Evolutionary conservation across 2,113 vertebrate genomes (phyloP).

Genomic region (Salminus brasiliensis): DNA sequence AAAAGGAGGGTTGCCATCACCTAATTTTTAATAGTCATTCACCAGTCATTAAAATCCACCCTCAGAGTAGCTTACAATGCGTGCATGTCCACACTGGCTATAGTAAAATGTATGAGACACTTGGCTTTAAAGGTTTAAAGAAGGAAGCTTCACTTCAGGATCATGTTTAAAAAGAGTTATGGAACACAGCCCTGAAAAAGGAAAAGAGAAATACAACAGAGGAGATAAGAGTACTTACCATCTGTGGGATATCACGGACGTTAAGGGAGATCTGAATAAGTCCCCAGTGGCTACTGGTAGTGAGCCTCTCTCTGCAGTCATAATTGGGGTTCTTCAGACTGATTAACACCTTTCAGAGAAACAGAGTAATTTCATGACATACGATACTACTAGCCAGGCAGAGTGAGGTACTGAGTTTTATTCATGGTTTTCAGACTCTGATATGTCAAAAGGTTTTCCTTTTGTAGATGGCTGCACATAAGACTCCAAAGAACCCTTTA

Average conservation of each 20-base stretch:
- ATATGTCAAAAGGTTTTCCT: too few species aligned
- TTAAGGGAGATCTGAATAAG: slow-evolving; percentile 92
- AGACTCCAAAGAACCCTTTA: too few species aligned
- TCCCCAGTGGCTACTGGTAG: slow-evolving; percentile 88
- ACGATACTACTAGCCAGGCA: too few species aligned
- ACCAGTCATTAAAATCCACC: background rate
- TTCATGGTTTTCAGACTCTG: too few species aligned
- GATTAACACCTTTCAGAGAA: slow-evolving; percentile 84
- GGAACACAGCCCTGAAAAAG: background rate
- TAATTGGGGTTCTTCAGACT: slow-evolving; percentile 93
- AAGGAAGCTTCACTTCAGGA: background rate
- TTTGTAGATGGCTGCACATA: too few species aligned
- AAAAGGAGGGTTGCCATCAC: background rate
- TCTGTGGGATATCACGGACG: slow-evolving; percentile 86
- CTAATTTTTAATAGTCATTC: too few species aligned
- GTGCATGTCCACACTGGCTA: too few species aligned
- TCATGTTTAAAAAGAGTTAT: background rate
- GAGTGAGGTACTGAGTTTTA: too few species aligned
- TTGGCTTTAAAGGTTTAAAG: background rate
- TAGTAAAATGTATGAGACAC: background rate
- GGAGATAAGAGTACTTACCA: slow-evolving; percentile 76
- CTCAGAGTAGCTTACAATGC: background rate
- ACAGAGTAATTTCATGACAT: too few species aligned
- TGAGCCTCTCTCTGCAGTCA: slow-evolving; percentile 83
- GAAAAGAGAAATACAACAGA: background rate